Base-by-base conservation (phyloP, 2,888 invertebrate genomes). In the Meteorus colon region DNA sequence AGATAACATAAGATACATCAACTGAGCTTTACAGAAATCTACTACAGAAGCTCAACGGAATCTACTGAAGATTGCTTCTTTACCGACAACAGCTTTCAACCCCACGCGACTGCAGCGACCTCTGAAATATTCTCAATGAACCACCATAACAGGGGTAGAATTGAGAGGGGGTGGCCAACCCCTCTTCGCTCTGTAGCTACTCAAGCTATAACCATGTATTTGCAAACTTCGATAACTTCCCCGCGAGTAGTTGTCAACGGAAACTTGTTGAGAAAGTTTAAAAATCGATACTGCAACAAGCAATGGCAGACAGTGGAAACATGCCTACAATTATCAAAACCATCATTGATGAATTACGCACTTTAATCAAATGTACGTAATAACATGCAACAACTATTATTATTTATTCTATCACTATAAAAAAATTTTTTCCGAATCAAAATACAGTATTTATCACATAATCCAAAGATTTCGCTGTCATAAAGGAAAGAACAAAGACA, bases 251-350 rank as follows among this genome's bases (percentile, higher is more conserved):
- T 79, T 79, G 79, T 77, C 80, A 75, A 77, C 78, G 77, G 83
- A 83, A 86, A 84, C 84, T 86, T 82, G 82, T 83, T 81, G 82
- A 82, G 82, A 87, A 81, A 88, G 83, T 88, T 87, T 86, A 86
- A 86, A 86, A 88, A 88, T 88, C 87, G 86, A 87, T 88, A 88
- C 84, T 84, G 84, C 82, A 81, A 84, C 81, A 78, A 79, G 80
- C 68, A 68, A 70, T 59, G 70, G 59, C 66, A 74, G 60, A 24
- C 19, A 8, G 14, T 27, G 60, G 65, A 71, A 75, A 34, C 12
- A 41, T 29, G 24, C 66, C 27, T 51, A 37, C 59, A 34, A 31
- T 16, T 31, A 63, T 48, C 19, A 24, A 55, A 19, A 69, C 51
- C 19, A 37, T 37, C n/a, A 60, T 70, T 60, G 37, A 45, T 70